A percentile compares a stretch with the other conserved stretches of the same genome.
phyloP scores from a whole-genome alignment of 2,888 invertebrate species.

The Epinotia brunnichana region DNA sequence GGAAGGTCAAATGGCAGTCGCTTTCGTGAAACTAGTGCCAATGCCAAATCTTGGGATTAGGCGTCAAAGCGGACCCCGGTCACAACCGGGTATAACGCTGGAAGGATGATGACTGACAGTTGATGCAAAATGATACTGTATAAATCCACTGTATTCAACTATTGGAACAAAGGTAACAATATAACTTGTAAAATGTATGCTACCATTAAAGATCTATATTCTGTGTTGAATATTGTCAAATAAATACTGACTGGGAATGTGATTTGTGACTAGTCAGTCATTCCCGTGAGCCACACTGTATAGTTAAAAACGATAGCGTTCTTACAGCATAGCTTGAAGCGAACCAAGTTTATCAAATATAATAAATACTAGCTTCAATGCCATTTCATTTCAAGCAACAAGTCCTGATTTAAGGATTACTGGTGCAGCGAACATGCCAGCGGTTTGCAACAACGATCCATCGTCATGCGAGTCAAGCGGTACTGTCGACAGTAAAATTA shows the following conservation, averaged over 20 bases:
- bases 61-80: no score
- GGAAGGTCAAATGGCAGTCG: no score
- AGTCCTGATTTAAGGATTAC: constrained; percentile 31
- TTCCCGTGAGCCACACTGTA: background rate
- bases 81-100: no score
- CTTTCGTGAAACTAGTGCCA: no score
- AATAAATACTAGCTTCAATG: constrained; percentile 7
- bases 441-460: constrained; percentile 48
- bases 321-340: background rate
- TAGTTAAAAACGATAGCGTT: background rate
- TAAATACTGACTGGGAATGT: background rate
- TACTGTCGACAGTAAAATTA: constrained; percentile 11
- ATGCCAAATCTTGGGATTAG: no score
- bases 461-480: constrained; percentile 64
- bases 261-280: background rate
- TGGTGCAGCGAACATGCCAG: constrained; percentile 21
- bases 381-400: constrained; percentile 7
- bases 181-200: no score
- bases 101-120: no score
- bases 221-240: no score
- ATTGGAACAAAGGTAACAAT: no score
- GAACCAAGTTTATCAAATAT: constrained; percentile 12
- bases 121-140: no score
- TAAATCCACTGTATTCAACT: no score
- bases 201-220: no score